Base-by-base conservation (phyloP, 2,888 invertebrate genomes). In the Caenorhabditis auriculariae region DNA sequence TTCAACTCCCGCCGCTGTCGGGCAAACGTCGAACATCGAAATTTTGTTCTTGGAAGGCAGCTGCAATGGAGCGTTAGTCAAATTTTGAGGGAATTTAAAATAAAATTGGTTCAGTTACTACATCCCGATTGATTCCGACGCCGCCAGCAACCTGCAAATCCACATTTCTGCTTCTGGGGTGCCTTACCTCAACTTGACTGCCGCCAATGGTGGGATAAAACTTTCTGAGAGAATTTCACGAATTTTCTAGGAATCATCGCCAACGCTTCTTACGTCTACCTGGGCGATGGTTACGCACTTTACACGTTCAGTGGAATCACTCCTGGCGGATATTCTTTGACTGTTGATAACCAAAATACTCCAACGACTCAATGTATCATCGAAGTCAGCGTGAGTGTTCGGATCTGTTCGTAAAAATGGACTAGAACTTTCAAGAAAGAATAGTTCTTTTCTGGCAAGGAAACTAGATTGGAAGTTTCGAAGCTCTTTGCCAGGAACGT, bases 341-440 rank as follows among this genome's bases (percentile, higher is more conserved):
- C 66, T 3, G 47, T 72, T 46, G 66, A 70, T 51, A 66, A 60
- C 26, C 54, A 53, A 32, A 56, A 60, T 4, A 29, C 54, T 12
- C 59, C 62, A 43, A 70, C 74, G 0, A 53, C 60, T 6, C 52
- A 61, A 35, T 74, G 74, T 37, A 60, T 65, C 35, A 48, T 72
- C n/a, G 66, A 66, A 49, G 67, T 74, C n/a, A 54, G 58, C 48
- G 74, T 69, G 28, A 54, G 58, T 47, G 27, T 12, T 43, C 21
- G 3, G n/a, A n/a, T n/a, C n/a, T n/a, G n/a, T n/a, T n/a, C n/a
- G n/a, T n/a, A n/a, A n/a, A n/a, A n/a, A n/a, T n/a, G n/a, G n/a
- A n/a, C n/a, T n/a, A n/a, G n/a, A n/a, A n/a, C n/a, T n/a, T n/a
- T n/a, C n/a, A n/a, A n/a, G n/a, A n/a, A n/a, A n/a, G n/a, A n/a